Evolutionary conservation across 1,140 invertebrate species (phyloP).

Genomic region (Brachionus plicatilis): DNA sequence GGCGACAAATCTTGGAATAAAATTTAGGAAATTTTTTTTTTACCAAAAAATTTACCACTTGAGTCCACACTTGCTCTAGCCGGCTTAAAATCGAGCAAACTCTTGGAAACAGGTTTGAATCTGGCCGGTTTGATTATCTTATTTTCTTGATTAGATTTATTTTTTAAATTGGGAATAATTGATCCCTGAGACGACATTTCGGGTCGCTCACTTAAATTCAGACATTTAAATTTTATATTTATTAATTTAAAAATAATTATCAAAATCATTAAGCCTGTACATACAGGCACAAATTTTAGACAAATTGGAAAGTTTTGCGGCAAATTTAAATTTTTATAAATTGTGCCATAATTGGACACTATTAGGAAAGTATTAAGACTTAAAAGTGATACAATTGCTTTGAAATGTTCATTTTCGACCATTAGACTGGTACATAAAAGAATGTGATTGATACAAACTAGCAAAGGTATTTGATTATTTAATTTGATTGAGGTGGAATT

Average conservation of each 20-base stretch:
- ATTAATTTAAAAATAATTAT: background rate
- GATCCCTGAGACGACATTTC: background rate
- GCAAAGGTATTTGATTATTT: background rate
- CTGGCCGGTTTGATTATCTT: background rate
- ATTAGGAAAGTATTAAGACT: background rate
- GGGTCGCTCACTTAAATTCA: background rate
- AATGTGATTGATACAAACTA: background rate
- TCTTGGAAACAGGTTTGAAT: background rate
- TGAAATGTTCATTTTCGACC: background rate
- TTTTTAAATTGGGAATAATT: slow-evolving; percentile 1
- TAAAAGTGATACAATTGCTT: background rate
- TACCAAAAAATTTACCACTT: background rate
- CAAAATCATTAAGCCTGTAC: background rate
- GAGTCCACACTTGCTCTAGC: background rate
- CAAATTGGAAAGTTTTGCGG: background rate
- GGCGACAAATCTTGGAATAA: background rate
- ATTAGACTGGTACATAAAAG: background rate
- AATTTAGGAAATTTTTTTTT: background rate
- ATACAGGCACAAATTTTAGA: background rate
- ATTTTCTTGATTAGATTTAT: background rate
- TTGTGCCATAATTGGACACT: background rate
- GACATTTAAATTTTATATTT: background rate
- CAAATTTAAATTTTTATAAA: background rate
- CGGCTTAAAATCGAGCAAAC: background rate
- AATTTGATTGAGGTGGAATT: background rate